These are phyloP conservation scores for Palythoa grandiflora DNA, from an alignment of 92 coral and sea anemone species.

Conservation along the genomic window DNA sequence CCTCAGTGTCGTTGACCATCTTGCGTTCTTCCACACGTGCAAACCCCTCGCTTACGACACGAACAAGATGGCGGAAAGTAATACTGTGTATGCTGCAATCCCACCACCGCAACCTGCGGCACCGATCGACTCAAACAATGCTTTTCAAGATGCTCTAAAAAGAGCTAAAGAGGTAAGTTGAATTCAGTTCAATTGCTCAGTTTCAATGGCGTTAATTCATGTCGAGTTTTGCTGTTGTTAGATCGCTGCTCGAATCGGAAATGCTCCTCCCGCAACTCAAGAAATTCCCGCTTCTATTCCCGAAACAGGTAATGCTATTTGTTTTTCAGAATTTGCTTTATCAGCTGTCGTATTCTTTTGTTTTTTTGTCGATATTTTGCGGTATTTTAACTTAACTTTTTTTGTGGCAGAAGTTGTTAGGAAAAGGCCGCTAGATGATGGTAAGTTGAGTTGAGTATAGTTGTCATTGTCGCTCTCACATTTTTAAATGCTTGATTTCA, in stretches of 20 bases:
- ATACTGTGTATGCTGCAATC: conserved; percentile 40
- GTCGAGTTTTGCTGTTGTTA: not conserved
- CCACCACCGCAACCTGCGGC: conserved; percentile 51
- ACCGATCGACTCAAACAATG: conserved; percentile 42
- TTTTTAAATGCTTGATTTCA: not conserved
- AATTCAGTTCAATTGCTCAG: not conserved
- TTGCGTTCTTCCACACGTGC: conserved; percentile 27
- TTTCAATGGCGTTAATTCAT: not conserved
- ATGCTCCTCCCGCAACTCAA: conserved; percentile 30
- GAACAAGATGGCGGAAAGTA: conserved; percentile 44
- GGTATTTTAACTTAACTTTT: not conserved
- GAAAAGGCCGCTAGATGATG: conserved; percentile 18
- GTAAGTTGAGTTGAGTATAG: conserved; percentile 12
- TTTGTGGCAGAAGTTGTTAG: conserved; percentile 2
- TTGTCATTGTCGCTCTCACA: not conserved
- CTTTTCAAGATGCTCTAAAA: conserved; percentile 43
- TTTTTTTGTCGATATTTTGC: not conserved
- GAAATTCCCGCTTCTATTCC: not conserved
- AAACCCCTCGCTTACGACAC: not conserved
- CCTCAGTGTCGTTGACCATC: not conserved
- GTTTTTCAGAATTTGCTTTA: not conserved
- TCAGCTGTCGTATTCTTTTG: not conserved
- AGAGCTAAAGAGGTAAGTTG: conserved; percentile 49
- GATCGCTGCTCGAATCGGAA: conserved; percentile 55
- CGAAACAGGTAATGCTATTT: conserved; percentile 35